Base-by-base conservation (phyloP, 2,888 invertebrate species). In the Cordilura impudica region DNA sequence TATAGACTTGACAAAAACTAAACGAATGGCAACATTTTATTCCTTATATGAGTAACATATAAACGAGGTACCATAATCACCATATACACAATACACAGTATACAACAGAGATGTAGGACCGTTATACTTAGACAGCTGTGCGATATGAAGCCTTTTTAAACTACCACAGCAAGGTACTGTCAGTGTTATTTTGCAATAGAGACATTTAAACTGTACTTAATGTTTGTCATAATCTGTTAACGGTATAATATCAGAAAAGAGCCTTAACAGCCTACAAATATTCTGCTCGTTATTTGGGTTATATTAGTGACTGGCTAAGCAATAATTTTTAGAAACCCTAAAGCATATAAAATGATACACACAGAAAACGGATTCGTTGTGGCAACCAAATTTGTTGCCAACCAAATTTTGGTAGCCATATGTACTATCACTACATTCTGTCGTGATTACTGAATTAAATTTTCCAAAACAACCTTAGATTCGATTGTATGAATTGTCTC, bases 161-260 rank as follows among this genome's bases (percentile, higher is more conserved):
- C 58, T 43, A 60, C 21, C 58, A 23, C 43, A 60, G 23, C 19
- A 39, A 21, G n/a, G 14, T 29, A 16, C 16, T 16, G 4, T 49
- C 4, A 18, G 4, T 31, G 19, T 53, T n/a, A 16, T 53, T 2
- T 29, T 54, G 18, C 10, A 16, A 4, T n/a, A 8, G 43, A 23
- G 43, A 21, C 6, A 29, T 14, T 19, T 51, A 53, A 61, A 51
- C 60, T 70, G 70, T 70, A 53, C 70, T 19, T n/a, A 56, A 56
- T 21, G 10, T 56, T 67, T 56, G 14, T 19, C 19, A 29, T 45
- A 29, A 43, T 39, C 16, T 16, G 10, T 51, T 35, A 35, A 49
- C 51, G 7, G 2, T 39, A 16, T 29, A 2, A 29, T 29, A 6
- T 29, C n/a, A n/a, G n/a, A n/a, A n/a, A n/a, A n/a, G 6, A 2